Base-by-base conservation (phyloP, 2,113 vertebrate species). In the Tetrax tetrax region DNA sequence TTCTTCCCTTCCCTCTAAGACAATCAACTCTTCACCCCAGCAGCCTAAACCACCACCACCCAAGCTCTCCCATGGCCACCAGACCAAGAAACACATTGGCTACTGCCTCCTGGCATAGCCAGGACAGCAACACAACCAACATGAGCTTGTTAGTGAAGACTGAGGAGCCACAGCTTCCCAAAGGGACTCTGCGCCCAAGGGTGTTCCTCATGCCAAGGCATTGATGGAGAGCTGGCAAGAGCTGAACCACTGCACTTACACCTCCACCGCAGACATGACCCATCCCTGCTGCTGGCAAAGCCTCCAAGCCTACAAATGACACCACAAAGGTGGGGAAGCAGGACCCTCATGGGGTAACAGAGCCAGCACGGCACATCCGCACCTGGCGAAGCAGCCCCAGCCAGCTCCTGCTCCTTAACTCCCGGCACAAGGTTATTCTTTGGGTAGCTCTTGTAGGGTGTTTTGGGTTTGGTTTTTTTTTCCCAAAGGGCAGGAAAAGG, bases 351-450 rank as follows among this genome's bases (percentile, higher is more conserved):
- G 14, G 41, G 31, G 38, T 22, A 79, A 79, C 0, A 0, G 45
- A 65, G 70, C 25, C 0, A 0, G 51, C 61, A 61, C 1, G 0
- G 20, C 0, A 0, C 31, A 57, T 72, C 29, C 41, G 41, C 25
- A 24, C 14, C 43, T 1, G 0, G 35, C 13, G 6, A 77, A 86
- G 23, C 31, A 83, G 28, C 35, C 22, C 60, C 74, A 17, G 4
- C 4, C 8, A 12, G 41, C 64, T 89, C 47, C 7, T 7, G 1
- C 35, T 64, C 78, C 83, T 83, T 56, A 84, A 28, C 48, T 35
- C 33, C 25, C 14, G 4, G 41, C 47, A 83, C 6, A 2, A 45
- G 35, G 24, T 92, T 87, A 78, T 93, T 94, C 47, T 83, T 78
- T 10, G 12, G 7, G 76, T 51, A 91, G 65, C 38, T 61, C 50